Conservation (phyloP, 2,888 invertebrate species). For the Drosophila rellima region DNA sequence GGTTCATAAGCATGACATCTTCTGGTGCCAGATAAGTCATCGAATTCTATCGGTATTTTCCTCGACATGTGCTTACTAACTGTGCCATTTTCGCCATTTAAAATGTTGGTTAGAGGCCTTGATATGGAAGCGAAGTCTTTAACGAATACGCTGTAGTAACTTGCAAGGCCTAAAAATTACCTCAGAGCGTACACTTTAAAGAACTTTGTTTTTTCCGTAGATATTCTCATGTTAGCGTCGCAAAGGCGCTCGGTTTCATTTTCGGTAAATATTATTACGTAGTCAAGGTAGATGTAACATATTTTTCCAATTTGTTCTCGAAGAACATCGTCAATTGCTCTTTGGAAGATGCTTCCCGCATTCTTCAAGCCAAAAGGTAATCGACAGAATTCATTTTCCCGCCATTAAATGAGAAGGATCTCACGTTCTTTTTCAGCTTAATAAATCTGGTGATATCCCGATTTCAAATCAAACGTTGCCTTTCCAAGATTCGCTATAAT, state of each 20-base stretch:
- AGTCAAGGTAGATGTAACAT: too few species aligned
- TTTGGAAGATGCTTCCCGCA: constrained; percentile 7
- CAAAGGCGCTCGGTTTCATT: too few species aligned
- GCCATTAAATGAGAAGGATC: constrained; percentile 1
- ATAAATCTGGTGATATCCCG: constrained; percentile 1
- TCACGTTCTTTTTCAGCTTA: background rate
- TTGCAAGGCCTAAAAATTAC: constrained; percentile 1
- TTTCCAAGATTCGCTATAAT: constrained; percentile 5
- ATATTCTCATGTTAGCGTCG: too few species aligned
- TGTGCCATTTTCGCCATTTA: constrained; percentile 10
- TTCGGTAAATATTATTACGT: too few species aligned
- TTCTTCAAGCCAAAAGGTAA: constrained; percentile 8
- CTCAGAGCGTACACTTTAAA: constrained; percentile 1
- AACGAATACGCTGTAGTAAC: constrained; percentile 3
- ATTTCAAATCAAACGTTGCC: background rate
- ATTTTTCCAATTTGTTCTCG: too few species aligned
- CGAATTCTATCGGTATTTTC: background rate
- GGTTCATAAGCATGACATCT: too few species aligned
- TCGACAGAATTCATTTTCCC: constrained; percentile 12
- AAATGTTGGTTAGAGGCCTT: constrained; percentile 1
- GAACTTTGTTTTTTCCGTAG: constrained; percentile 4
- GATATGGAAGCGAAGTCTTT: constrained; percentile 12
- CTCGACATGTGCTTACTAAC: constrained; percentile 8
- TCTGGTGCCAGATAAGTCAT: too few species aligned
- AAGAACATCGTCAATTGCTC: constrained; percentile 5